Conservation (phyloP, 2,888 invertebrate genomes). For the Ellobium chinense region DNA sequence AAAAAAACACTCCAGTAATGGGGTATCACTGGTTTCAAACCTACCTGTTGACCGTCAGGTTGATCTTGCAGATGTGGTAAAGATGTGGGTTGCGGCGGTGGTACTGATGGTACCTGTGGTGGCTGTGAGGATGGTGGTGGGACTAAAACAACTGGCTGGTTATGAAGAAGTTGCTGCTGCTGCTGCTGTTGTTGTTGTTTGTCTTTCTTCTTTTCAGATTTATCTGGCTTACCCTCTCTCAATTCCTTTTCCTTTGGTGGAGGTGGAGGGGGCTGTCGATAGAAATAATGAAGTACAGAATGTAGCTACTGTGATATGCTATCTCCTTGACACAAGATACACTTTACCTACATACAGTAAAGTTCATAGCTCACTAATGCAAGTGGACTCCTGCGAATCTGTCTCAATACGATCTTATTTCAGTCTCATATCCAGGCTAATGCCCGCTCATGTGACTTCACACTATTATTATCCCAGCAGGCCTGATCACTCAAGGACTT, state of each 20-base stretch:
- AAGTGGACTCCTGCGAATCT: no score
- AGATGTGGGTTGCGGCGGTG: slow-evolving; percentile 15
- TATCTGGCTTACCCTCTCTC: slow-evolving; percentile 46
- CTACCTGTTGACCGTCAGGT: slow-evolving; percentile 28
- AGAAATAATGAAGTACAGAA: background rate
- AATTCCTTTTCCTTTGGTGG: slow-evolving; percentile 36
- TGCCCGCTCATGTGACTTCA: no score
- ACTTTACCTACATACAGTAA: no score
- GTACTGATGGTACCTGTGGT: slow-evolving; percentile 23
- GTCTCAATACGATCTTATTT: no score
- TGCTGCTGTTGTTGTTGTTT: slow-evolving; percentile 50
- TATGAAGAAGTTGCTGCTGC: background rate
- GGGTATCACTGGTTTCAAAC: no score
- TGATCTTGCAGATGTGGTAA: slow-evolving; percentile 19
- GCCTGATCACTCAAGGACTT: no score
- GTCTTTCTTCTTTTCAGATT: slow-evolving; percentile 68
- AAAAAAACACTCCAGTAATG: no score
- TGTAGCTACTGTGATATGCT: no score
- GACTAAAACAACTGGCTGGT: background rate
- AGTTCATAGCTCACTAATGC: no score
- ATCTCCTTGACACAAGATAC: no score
- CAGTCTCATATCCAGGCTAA: no score
- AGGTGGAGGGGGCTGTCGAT: slow-evolving; percentile 46
- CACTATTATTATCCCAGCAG: no score
- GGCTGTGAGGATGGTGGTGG: slow-evolving; percentile 10